A percentile compares a stretch with the other conserved stretches of the same genome.
phyloP scores from a whole-genome alignment of 2,888 invertebrate genomes.

The Halocaridina rubra region DNA sequence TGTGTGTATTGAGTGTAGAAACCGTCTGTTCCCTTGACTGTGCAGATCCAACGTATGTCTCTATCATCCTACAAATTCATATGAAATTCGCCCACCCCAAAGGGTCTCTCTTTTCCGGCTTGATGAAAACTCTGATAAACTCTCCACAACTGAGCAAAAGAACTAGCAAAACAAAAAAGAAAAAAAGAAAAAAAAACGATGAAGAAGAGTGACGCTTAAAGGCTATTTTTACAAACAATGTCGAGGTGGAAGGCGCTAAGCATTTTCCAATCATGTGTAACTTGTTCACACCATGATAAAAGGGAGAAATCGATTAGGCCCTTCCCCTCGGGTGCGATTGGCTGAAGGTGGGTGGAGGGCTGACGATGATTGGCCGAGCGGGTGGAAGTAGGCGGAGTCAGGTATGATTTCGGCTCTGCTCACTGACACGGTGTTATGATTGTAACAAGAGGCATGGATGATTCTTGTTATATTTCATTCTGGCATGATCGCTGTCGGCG shows the following conservation, averaged over 20 bases:
- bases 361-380: constrained; percentile 17
- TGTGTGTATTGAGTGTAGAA: no score
- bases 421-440: constrained; percentile 48
- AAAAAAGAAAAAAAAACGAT: no score
- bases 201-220: constrained; percentile 11
- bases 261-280: constrained; percentile 62
- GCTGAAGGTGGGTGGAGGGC: constrained; percentile 3
- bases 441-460: constrained; percentile 54
- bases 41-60: constrained; percentile 38
- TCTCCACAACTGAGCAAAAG: neutral
- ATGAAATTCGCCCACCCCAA: neutral
- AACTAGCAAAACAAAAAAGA: no score
- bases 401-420: constrained; percentile 37
- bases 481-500: constrained; percentile 50
- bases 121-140: neutral
- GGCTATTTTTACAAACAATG: constrained; percentile 41
- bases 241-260: constrained; percentile 38
- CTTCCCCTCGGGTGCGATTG: constrained; percentile 51
- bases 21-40: constrained; percentile 19
- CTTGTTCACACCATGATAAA: constrained; percentile 61
- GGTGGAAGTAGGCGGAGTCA: constrained; percentile 24
- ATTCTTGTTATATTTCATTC: constrained; percentile 56
- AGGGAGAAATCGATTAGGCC: constrained; percentile 57
- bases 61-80: neutral
- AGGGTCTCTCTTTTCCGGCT: neutral